Evolutionary conservation across 2,113 vertebrate genomes (phyloP), one percentile per base, ranked within the genome.

Genomic region (Chionodraco myersi): DNA sequence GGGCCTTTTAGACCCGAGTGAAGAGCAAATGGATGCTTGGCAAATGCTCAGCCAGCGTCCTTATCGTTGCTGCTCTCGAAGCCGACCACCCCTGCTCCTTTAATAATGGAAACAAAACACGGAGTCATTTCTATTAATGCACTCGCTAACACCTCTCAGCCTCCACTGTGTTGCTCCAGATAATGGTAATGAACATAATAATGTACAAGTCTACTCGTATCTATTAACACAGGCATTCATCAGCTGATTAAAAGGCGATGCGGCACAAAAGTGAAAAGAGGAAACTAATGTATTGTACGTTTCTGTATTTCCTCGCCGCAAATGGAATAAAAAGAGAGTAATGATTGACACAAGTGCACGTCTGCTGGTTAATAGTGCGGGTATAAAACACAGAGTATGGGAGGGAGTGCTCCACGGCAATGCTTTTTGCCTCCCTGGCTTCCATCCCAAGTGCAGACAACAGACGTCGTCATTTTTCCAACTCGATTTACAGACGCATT

Each of bases 401-500:
- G 79, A 84, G 79, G 77, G 65, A 74, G 77, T 56, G 72, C 79
- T 84, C 85, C 77, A 79, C 63, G 63, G 82, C 72, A 54, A 81
- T 77, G 82, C 84, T 86, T 84, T 89, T 67, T 86, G 70, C 79
- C 76, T 84, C 72, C 41, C 80, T 90, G 90, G 79, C 89, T 86
- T 80, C 79, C 78, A 86, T 86, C 87, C 80, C 77, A 60, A 89
- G 79, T 76, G 83, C 88, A 92, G 83, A 91, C 91, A 92, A 90
- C 89, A 90, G 90, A 82, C 90, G 61, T 92, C 81, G 82, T 92
- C 88, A 89, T 92, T 92, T 41, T 88, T 92, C 90, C 90, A 93
- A 91, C 92, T 94, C 90, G 79, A 93, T 93, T 93, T 94, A 89
- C 91, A 83, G 91, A 88, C 75, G 88, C 92, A 93, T 94, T 91